phyloP scores from a whole-genome alignment of 2,888 invertebrate species.

The Marasmarcha lunaedactyla region DNA sequence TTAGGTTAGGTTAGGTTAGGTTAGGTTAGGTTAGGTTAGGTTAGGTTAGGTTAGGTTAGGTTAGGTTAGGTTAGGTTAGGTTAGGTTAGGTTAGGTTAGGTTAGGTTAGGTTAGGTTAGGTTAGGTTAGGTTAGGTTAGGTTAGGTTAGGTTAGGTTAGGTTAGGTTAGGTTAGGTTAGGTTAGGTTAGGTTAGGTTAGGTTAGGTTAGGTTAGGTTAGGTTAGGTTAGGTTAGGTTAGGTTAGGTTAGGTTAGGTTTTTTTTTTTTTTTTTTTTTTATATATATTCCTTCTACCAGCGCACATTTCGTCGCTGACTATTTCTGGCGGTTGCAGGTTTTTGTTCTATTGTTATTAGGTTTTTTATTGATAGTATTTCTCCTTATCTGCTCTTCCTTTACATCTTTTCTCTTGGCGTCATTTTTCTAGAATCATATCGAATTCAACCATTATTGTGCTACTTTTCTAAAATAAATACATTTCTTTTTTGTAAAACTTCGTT shows the following conservation, averaged over 20 bases:
- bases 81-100: constrained; percentile 1
- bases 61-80: constrained; percentile 1
- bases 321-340: not conserved
- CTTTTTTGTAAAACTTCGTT: too few relatives aligned
- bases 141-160: not conserved
- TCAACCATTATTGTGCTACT: too few relatives aligned
- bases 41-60: constrained; percentile 1
- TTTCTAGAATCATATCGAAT: too few relatives aligned
- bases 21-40: constrained; percentile 1
- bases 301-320: too few relatives aligned
- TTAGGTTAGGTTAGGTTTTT: not conserved
- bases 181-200: constrained; percentile 1
- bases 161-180: constrained; percentile 1
- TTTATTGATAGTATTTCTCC: too few relatives aligned
- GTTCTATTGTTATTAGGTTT: too few relatives aligned
- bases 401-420: too few relatives aligned
- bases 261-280: too few relatives aligned
- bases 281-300: too few relatives aligned
- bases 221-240: not conserved
- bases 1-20: constrained; percentile 1
- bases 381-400: too few relatives aligned
- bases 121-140: constrained; percentile 1
- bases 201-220: not conserved
- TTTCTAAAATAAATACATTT: too few relatives aligned
- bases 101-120: constrained; percentile 1